Conservation (phyloP, 2,113 vertebrate genomes). For the Petaurus breviceps region DNA sequence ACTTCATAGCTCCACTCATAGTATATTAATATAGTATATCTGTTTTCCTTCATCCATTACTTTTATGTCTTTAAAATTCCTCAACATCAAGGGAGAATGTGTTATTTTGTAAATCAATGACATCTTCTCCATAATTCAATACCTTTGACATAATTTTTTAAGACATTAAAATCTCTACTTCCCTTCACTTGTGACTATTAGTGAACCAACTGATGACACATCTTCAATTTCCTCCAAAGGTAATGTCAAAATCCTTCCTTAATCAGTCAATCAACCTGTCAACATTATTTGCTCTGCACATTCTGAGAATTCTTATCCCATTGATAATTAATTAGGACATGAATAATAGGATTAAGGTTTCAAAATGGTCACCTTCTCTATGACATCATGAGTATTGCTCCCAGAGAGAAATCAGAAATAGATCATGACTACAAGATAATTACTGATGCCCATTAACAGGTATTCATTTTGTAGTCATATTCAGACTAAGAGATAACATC, state of each 20-base stretch:
- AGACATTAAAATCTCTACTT: neutral
- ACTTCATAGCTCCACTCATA: neutral
- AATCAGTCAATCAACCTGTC: constrained; percentile 48
- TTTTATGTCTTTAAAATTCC: neutral
- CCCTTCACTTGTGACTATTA: neutral
- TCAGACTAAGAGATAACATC: neutral
- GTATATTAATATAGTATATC: neutral
- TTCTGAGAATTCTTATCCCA: constrained; percentile 38
- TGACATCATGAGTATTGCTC: neutral
- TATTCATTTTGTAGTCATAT: neutral
- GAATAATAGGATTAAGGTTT: neutral
- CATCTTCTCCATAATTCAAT: neutral
- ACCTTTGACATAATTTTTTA: neutral
- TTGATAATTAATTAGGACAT: neutral
- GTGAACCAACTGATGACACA: constrained; percentile 37
- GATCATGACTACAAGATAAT: constrained; percentile 6
- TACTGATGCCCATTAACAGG: neutral
- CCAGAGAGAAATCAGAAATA: neutral
- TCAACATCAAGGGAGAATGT: neutral
- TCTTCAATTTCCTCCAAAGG: constrained; percentile 50
- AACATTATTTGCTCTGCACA: neutral
- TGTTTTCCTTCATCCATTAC: neutral
- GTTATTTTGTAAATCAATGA: neutral
- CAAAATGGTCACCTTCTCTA: neutral
- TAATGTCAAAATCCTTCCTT: constrained; percentile 46